These are phyloP conservation scores for Leptodactylus fallax DNA, from an alignment of 2,797 vertebrate genomes.

Conservation along the genomic window DNA sequence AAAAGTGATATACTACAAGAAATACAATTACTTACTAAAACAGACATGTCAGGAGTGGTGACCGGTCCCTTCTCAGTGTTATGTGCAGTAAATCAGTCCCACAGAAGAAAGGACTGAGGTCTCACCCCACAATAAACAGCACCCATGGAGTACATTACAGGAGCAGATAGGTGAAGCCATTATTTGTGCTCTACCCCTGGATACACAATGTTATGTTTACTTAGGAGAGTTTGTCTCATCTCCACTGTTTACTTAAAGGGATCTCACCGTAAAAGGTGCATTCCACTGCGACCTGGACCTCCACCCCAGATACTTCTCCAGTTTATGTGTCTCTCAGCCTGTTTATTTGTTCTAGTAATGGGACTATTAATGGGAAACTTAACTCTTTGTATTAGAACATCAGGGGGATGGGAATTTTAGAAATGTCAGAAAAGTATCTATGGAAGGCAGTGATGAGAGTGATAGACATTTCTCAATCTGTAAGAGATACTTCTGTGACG, in stretches of 20 bases:
- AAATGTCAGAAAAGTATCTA: not conserved
- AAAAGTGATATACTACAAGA: no score
- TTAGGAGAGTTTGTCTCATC: slow-evolving; percentile 27
- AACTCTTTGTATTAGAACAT: not conserved
- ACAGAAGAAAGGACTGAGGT: not conserved
- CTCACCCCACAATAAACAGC: not conserved
- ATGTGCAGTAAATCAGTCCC: not conserved
- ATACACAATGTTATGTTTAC: slow-evolving; percentile 52
- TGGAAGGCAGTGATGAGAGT: not conserved
- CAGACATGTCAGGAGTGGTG: no score
- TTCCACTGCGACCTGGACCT: slow-evolving; percentile 13
- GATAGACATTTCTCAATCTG: not conserved
- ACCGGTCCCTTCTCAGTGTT: not conserved
- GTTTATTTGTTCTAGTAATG: slow-evolving; percentile 52
- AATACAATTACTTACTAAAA: no score
- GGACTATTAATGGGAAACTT: slow-evolving; percentile 6
- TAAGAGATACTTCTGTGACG: not conserved
- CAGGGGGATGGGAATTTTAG: not conserved
- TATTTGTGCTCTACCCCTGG: slow-evolving; percentile 4
- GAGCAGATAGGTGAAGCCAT: not conserved
- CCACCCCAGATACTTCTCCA: not conserved
- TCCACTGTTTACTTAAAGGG: slow-evolving; percentile 38
- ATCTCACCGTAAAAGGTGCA: slow-evolving; percentile 23
- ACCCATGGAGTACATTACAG: slow-evolving; percentile 1
- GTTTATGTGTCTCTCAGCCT: slow-evolving; percentile 2